phyloP scores from a whole-genome alignment of 1,140 invertebrate genomes.

The Archivesica marissinica region DNA sequence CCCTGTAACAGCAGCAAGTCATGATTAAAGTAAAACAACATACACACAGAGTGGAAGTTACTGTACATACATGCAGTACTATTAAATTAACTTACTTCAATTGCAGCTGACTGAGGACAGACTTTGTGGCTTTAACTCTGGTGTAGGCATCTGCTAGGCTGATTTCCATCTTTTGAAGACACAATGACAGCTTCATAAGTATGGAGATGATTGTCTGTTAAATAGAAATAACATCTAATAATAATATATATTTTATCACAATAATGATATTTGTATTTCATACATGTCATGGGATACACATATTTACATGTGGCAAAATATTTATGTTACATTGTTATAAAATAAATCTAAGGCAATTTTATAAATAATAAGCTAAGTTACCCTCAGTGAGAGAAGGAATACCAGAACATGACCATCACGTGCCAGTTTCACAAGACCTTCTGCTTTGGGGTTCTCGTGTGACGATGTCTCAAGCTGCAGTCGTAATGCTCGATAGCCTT shows the following conservation, averaged over 20 bases:
- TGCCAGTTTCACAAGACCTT: constrained; percentile 23
- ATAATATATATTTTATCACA: too few species aligned
- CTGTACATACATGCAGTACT: not conserved
- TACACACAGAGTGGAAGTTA: not conserved
- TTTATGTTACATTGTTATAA: not conserved
- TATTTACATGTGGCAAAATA: not conserved
- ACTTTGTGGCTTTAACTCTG: not conserved
- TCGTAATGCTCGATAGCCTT: constrained; percentile 1
- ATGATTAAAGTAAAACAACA: not conserved
- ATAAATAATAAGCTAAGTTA: too few species aligned
- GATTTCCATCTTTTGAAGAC: not conserved
- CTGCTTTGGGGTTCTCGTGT: constrained; percentile 23
- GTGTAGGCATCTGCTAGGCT: constrained; percentile 8
- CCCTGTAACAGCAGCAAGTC: not conserved
- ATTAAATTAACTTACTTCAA: not conserved
- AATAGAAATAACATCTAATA: too few species aligned
- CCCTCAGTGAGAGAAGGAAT: constrained; percentile 13
- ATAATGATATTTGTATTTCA: not conserved
- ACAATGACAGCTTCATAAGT: not conserved
- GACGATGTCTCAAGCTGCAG: constrained; percentile 33
- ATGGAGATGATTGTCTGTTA: too few species aligned
- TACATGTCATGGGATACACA: not conserved
- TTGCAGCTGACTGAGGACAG: not conserved
- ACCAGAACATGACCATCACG: constrained; percentile 10
- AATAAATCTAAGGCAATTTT: not conserved